These are phyloP conservation scores for Platichthys flesus DNA, from an alignment of 2,113 vertebrate genomes.

Conservation along the genomic window DNA sequence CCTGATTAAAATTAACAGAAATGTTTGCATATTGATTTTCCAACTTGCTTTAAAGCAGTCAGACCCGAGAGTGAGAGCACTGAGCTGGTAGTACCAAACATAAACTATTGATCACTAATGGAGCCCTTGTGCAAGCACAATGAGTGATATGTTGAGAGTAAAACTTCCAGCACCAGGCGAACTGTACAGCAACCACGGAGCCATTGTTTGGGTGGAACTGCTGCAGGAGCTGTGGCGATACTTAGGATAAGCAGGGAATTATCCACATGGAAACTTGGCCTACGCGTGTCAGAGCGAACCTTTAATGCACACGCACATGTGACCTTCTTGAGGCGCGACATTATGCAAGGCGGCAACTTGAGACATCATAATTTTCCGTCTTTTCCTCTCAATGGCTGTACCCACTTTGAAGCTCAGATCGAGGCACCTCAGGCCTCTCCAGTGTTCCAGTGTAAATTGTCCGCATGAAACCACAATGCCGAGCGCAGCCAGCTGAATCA, in stretches of 20 bases:
- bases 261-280: conserved; percentile 32
- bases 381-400: conserved; percentile 34
- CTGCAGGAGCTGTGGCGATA: conserved; percentile 29
- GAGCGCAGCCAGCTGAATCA: conserved; percentile 68
- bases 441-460: conserved; percentile 42
- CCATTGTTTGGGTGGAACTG: conserved; percentile 27
- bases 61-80: conserved; percentile 39
- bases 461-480: conserved; percentile 54
- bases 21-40: conserved; percentile 56
- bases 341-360: not conserved
- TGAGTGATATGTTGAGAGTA: conserved; percentile 29
- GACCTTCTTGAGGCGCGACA: conserved; percentile 39
- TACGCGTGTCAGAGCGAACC: conserved; percentile 23
- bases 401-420: conserved; percentile 62
- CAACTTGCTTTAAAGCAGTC: conserved; percentile 23
- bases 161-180: conserved; percentile 20
- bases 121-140: conserved; percentile 30
- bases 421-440: conserved; percentile 47
- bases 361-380: conserved; percentile 17
- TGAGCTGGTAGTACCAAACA: conserved; percentile 33
- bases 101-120: conserved; percentile 53
- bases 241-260: conserved; percentile 38
- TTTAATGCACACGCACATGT: conserved; percentile 32
- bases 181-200: conserved; percentile 7
- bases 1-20: conserved; percentile 43